Evolutionary conservation across 2,888 invertebrate species (phyloP).

Genomic region (Brachylomia viminalis): DNA sequence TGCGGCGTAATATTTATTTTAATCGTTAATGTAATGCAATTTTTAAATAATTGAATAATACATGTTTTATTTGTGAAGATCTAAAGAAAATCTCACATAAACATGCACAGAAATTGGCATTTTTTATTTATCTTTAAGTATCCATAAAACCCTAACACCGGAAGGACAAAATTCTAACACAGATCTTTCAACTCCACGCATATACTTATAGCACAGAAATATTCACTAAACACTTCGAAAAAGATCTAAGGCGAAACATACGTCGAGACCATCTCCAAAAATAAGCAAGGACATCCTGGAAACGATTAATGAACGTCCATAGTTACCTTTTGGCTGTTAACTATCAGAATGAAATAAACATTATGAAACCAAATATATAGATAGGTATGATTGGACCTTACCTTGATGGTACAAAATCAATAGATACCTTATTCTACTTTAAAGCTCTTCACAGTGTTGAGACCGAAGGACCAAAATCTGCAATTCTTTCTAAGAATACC

Average conservation of each 20-base stretch:
- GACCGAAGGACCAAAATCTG: conserved; percentile 5
- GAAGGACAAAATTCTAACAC: neutral
- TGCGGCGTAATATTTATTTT: conserved; percentile 5
- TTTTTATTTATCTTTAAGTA: neutral
- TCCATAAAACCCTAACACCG: neutral
- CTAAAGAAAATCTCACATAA: neutral
- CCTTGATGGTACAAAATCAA: neutral
- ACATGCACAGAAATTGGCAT: neutral
- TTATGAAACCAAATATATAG: neutral
- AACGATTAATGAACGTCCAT: conserved; percentile 23
- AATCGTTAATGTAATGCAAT: conserved; percentile 3
- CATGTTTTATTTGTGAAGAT: neutral
- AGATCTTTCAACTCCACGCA: conserved; percentile 11
- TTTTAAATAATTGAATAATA: neutral
- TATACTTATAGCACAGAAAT: conserved; percentile 27
- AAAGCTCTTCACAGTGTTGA: neutral
- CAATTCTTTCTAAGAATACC: neutral
- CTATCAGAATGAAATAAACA: neutral
- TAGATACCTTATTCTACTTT: neutral
- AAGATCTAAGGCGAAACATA: conserved; percentile 38
- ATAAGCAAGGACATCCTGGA: conserved; percentile 56
- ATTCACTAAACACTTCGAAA: conserved; percentile 33
- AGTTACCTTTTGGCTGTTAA: neutral
- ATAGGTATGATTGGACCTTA: neutral
- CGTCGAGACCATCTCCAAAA: conserved; percentile 48